Percentiles rank a stretch among this genome's conserved stretches.
Evolutionary conservation across 2,797 vertebrate genomes (phyloP).

Genomic region (Muscicapa comitata): DNA sequence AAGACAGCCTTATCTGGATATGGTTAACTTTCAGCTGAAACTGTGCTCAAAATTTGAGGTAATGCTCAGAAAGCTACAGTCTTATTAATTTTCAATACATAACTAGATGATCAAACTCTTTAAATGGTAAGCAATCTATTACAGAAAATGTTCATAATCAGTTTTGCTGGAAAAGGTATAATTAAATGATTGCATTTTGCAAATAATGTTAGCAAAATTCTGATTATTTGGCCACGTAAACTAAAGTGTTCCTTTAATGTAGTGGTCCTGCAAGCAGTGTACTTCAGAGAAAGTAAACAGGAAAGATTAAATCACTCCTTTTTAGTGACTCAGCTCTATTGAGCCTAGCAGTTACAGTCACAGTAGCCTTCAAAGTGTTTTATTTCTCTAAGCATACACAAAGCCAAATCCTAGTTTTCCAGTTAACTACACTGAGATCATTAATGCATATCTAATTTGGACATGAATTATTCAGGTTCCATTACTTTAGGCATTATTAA

Average conservation of each 20-base stretch:
- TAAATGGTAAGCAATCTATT: not conserved
- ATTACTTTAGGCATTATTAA: conserved; percentile 19
- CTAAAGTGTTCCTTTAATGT: not conserved
- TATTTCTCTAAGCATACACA: conserved; percentile 8
- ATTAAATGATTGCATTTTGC: not conserved
- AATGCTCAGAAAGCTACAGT: not conserved
- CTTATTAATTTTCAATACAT: not conserved
- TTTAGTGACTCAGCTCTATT: conserved; percentile 49
- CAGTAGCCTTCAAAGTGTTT: conserved; percentile 13
- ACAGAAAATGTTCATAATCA: not conserved
- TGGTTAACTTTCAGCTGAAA: not conserved
- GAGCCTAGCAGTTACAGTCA: not conserved
- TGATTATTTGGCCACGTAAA: not conserved
- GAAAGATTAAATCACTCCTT: conserved; percentile 3
- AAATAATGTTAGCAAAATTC: not conserved
- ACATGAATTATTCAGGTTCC: conserved; percentile 54
- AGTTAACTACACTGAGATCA: conserved; percentile 22
- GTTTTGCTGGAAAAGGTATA: not conserved
- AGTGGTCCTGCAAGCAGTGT: not conserved
- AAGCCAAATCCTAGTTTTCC: conserved; percentile 2
- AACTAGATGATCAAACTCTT: not conserved
- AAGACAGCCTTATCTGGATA: not conserved
- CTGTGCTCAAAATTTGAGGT: not conserved
- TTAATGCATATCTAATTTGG: conserved; percentile 43
- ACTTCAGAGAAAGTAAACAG: not conserved